These are phyloP conservation scores for Epistrophe eligans DNA, from an alignment of 2,888 invertebrate genomes.

Conservation along the genomic window DNA sequence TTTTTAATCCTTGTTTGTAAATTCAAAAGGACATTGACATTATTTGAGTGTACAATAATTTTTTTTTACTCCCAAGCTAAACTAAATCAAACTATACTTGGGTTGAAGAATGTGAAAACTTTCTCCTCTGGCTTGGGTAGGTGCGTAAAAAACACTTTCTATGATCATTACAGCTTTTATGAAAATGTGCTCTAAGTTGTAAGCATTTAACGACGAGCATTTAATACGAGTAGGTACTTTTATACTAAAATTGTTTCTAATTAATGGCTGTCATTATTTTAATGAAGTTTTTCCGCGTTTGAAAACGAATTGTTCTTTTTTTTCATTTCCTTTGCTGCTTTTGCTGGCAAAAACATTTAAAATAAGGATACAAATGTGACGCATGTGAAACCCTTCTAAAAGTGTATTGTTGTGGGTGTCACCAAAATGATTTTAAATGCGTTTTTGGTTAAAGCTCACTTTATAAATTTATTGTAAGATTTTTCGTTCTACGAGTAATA, in stretches of 20 bases:
- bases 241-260: slow-evolving; percentile 9
- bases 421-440: too few relatives aligned
- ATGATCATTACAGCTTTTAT: background rate
- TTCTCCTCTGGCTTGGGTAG: background rate
- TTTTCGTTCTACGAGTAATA: too few relatives aligned
- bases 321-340: background rate
- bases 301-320: background rate
- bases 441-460: too few relatives aligned
- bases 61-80: background rate
- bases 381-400: background rate
- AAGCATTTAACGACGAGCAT: background rate
- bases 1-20: background rate
- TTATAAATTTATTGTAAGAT: too few relatives aligned
- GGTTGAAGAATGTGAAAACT: background rate
- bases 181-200: background rate
- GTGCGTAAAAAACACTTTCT: slow-evolving; percentile 6
- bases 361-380: background rate
- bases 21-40: slow-evolving; percentile 33
- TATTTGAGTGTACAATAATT: background rate
- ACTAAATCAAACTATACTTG: slow-evolving; percentile 14
- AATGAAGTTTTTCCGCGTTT: slow-evolving; percentile 25
- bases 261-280: slow-evolving; percentile 31
- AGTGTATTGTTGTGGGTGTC: too few relatives aligned
- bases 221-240: background rate
- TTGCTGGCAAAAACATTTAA: background rate